phyloP scores from a whole-genome alignment of 2,797 vertebrate species.

The Gymnoscopelus microlampas region DNA sequence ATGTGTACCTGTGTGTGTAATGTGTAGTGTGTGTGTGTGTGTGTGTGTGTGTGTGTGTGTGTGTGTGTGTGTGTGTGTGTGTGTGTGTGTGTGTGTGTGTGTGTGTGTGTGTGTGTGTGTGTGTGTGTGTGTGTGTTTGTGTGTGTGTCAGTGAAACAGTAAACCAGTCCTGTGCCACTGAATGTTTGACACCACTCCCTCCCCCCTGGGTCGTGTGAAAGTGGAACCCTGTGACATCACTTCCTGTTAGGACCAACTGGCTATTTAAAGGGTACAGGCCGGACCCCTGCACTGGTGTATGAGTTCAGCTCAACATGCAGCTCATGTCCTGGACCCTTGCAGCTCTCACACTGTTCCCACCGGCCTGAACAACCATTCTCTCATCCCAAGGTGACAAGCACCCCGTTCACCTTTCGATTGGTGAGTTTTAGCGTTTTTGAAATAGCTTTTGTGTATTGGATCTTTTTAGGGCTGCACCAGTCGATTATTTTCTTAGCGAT shows the following conservation, averaged over 20 bases:
- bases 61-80: not conserved
- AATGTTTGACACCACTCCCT: constrained; percentile 46
- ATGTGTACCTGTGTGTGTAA: too few species aligned
- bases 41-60: constrained; percentile 3
- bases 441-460: not conserved
- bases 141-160: not conserved
- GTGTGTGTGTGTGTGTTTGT: not conserved
- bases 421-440: too few species aligned
- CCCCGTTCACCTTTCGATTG: not conserved
- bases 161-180: not conserved
- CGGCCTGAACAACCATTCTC: not conserved
- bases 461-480: not conserved
- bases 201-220: constrained; percentile 45
- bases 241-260: constrained; percentile 45
- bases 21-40: not conserved
- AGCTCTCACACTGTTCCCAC: constrained; percentile 38
- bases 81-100: not conserved
- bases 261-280: constrained; percentile 71
- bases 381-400: not conserved
- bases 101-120: not conserved
- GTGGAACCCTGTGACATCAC: constrained; percentile 37
- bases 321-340: constrained; percentile 38
- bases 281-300: constrained; percentile 45
- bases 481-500: too few species aligned
- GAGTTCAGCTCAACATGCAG: constrained; percentile 27